Conservation (phyloP, 2,888 invertebrate species). For the Mimas tiliae region DNA sequence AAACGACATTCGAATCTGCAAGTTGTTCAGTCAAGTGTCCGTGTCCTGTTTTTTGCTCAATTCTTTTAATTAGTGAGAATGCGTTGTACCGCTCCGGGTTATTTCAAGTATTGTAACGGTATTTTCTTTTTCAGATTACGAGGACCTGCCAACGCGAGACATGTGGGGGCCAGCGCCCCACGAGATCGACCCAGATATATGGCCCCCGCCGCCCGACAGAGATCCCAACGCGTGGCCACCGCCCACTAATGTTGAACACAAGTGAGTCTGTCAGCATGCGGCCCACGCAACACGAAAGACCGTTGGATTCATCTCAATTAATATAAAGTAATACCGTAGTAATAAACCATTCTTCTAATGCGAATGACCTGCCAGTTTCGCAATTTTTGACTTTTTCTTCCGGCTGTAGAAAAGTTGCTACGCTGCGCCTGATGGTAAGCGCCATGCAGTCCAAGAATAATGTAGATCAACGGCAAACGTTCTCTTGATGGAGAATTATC, state of each 20-base stretch:
- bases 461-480: too few species aligned
- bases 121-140: slow-evolving; percentile 66
- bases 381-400: too few species aligned
- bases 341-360: not conserved
- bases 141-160: slow-evolving; percentile 77
- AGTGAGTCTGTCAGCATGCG: slow-evolving; percentile 64
- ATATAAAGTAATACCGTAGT: not conserved
- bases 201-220: slow-evolving; percentile 87
- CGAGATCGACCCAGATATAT: slow-evolving; percentile 90
- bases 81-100: not conserved
- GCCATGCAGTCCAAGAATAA: too few species aligned
- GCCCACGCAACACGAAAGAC: not conserved
- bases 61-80: slow-evolving; percentile 4
- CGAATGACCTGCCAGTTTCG: not conserved
- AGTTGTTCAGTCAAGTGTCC: not conserved
- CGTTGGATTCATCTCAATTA: not conserved
- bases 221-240: slow-evolving; percentile 96
- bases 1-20: slow-evolving; percentile 12
- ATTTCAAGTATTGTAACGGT: not conserved
- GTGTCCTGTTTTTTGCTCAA: not conserved
- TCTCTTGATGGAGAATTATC: too few species aligned
- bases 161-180: slow-evolving; percentile 80
- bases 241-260: slow-evolving; percentile 91
- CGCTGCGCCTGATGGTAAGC: too few species aligned
- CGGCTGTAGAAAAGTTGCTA: too few species aligned